A percentile compares a stretch with the other conserved stretches of the same genome.
These are phyloP conservation scores for Aphidius ervi DNA, from an alignment of 1,140 invertebrate species.

Conservation along the genomic window DNA sequence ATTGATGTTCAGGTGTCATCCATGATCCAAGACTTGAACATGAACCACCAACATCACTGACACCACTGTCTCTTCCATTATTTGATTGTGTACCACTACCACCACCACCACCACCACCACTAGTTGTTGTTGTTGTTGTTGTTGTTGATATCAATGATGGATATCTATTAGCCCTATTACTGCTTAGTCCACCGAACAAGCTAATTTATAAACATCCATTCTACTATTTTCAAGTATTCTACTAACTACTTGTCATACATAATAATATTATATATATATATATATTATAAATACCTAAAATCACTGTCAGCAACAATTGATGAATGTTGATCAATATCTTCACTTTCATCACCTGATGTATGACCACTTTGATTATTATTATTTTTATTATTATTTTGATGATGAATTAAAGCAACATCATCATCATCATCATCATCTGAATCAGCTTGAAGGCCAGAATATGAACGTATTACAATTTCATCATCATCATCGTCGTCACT, in stretches of 20 bases:
- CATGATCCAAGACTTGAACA: slow-evolving; percentile 48
- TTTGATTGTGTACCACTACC: slow-evolving; percentile 27
- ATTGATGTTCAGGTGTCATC: slow-evolving; percentile 44
- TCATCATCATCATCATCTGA: slow-evolving; percentile 47
- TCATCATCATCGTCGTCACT: slow-evolving; percentile 39
- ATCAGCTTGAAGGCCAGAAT: slow-evolving; percentile 31
- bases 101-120: no score
- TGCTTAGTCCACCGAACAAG: slow-evolving; percentile 48
- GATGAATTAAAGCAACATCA: slow-evolving; percentile 41
- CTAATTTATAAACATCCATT: slow-evolving; percentile 38
- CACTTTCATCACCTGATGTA: slow-evolving; percentile 46
- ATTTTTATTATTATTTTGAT: slow-evolving; percentile 41
- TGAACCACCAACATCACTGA: slow-evolving; percentile 45
- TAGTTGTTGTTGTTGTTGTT: slow-evolving; percentile 19
- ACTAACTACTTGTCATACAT: slow-evolving; percentile 33
- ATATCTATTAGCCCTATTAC: slow-evolving; percentile 33
- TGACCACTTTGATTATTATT: slow-evolving; percentile 44
- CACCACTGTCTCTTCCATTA: slow-evolving; percentile 43
- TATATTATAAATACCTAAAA: slow-evolving; percentile 38
- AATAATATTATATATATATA: slow-evolving; percentile 14
- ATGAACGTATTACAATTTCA: slow-evolving; percentile 31
- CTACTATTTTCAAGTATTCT: slow-evolving; percentile 34
- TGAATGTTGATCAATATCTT: slow-evolving; percentile 45
- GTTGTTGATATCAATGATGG: slow-evolving; percentile 22
- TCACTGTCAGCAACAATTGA: slow-evolving; percentile 50